Evolutionary conservation across 1,140 invertebrate species (phyloP), one percentile per base, ranked within the genome.

Genomic region (Papilio machaon): DNA sequence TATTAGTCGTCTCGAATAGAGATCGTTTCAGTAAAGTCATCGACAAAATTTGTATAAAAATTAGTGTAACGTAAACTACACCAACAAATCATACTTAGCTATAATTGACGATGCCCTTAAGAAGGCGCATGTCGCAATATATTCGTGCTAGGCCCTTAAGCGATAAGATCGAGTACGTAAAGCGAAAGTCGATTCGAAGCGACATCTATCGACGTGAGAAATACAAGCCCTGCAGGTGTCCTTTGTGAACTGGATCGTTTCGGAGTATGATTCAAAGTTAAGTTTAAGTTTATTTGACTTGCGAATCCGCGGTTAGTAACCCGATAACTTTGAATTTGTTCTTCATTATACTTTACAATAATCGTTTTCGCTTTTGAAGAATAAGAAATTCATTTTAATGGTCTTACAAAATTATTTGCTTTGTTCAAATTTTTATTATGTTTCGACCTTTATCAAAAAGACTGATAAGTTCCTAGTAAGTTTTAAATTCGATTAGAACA

Each of bases 161-260:
- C 23, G 23, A 30, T n/a, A 30, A 30, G 23, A 30, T 30, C 23
- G 17, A 74, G 9, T 4, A 6, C 73, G 23, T 54, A n/a, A 52
- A 75, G 17, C 73, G 73, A 15, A 30, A 52, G 19, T 47, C 73
- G 73, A 75, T 75, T 75, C 73, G n/a, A 11, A 46, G 46, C 73
- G 73, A 46, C n/a, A 13, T 76, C 46, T 19, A 52, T 47, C 23
- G 10, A 13, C 17, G 38, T n/a, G n/a, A 11, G 74, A 30, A 76
- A 76, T 23, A 49, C 47, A 47, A 76, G 47, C 74, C 19, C 43
- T 76, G 46, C 19, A 52, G 74, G 46, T 46, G 19, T 46, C 74
- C 74, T 76, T 76, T 76, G 74, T 76, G 5, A 52, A 76, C 47
- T 23, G 19, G 70, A 76, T 54, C 74, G 46, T 30, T 49, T 76